These are phyloP conservation scores for Cataglyphis cursor DNA, from an alignment of 2,888 invertebrate genomes.

Conservation along the genomic window DNA sequence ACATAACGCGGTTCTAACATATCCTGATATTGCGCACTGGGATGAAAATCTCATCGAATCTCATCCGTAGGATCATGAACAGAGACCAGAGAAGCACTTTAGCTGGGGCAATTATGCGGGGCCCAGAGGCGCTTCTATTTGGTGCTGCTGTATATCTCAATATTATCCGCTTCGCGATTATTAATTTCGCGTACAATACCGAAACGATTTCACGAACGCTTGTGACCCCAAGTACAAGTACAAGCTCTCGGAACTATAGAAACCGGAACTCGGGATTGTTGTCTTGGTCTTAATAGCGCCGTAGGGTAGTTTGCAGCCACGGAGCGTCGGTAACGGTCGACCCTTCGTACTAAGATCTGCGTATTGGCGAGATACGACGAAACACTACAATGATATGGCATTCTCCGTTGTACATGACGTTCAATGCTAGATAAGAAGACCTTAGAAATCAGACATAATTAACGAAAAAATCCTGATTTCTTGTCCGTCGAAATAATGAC, in stretches of 20 bases:
- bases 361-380: conserved; percentile 36
- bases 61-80: conserved; percentile 10
- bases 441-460: conserved; percentile 8
- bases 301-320: conserved; percentile 38
- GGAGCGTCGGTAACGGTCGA: conserved; percentile 21
- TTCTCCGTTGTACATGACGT: conserved; percentile 12
- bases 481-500: background rate
- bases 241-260: conserved; percentile 45
- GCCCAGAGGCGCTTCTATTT: conserved; percentile 36
- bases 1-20: background rate
- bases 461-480: background rate
- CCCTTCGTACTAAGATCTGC: conserved; percentile 38
- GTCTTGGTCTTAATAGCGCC: conserved; percentile 56
- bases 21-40: background rate
- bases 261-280: conserved; percentile 64
- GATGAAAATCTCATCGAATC: conserved; percentile 39
- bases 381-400: background rate
- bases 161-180: conserved; percentile 71
- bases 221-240: conserved; percentile 54
- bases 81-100: conserved; percentile 22
- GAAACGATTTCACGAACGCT: conserved; percentile 61
- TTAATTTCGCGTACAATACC: conserved; percentile 69
- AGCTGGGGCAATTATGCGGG: conserved; percentile 55
- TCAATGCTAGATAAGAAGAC: conserved; percentile 21
- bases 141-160: conserved; percentile 60